phyloP scores from a whole-genome alignment of 2,113 vertebrate genomes.

The Psammodynastes pulverulentus region DNA sequence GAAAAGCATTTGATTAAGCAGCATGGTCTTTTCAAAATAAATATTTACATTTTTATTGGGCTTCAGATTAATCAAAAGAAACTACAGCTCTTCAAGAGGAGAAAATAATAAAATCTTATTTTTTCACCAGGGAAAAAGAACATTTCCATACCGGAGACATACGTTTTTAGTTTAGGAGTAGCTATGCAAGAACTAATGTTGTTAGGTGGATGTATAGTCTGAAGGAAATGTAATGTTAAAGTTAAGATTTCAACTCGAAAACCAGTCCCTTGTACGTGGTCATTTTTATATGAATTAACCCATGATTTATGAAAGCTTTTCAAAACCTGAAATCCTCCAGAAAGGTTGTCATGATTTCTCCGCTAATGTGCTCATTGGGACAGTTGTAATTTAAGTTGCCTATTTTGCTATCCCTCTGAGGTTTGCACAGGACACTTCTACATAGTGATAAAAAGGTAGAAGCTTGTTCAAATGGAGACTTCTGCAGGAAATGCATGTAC shows the following conservation, averaged over 20 bases:
- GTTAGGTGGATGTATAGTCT: fast-evolving
- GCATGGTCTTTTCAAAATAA: slow-evolving; percentile 59
- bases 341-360: neutral
- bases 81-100: slow-evolving; percentile 17
- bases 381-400: neutral
- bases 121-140: slow-evolving; percentile 11
- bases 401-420: neutral
- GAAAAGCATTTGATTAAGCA: slow-evolving; percentile 52
- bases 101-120: neutral
- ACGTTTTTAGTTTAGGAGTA: neutral
- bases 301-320: neutral
- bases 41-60: slow-evolving; percentile 58
- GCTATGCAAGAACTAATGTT: neutral
- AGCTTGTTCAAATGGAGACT: neutral
- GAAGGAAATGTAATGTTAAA: fast-evolving
- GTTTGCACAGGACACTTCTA: neutral
- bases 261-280: neutral
- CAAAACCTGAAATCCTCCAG: neutral
- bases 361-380: neutral
- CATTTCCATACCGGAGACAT: neutral
- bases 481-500: neutral
- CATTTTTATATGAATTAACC: too few relatives aligned
- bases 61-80: slow-evolving; percentile 48
- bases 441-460: neutral
- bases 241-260: neutral